phyloP scores from a whole-genome alignment of 1,140 invertebrate genomes.

The Trialeurodes vaporariorum region DNA sequence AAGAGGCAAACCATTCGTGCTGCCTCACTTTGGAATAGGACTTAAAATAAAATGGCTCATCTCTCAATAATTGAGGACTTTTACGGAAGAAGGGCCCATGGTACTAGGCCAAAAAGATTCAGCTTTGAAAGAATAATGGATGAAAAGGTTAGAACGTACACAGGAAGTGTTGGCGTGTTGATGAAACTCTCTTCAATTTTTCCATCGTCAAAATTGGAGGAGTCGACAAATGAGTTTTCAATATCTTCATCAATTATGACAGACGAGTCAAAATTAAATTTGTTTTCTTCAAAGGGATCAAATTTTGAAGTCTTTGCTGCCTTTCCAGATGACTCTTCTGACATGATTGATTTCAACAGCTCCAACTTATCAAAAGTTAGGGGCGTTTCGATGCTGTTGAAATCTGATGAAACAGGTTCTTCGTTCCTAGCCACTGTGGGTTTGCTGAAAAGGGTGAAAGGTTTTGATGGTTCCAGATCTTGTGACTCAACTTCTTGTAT shows the following conservation, averaged over 20 bases:
- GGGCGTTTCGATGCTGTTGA: not conserved
- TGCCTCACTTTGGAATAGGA: too few relatives aligned
- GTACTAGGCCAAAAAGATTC: too few relatives aligned
- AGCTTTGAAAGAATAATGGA: not conserved
- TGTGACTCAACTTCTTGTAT: slow-evolving; percentile 1
- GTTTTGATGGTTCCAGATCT: not conserved
- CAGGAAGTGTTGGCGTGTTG: not conserved
- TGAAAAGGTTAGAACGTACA: not conserved
- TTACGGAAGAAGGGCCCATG: too few relatives aligned
- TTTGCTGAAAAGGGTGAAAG: not conserved
- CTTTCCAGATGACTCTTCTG: not conserved
- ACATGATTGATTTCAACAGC: not conserved
- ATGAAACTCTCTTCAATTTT: not conserved
- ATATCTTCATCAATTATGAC: not conserved
- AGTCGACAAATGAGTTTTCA: not conserved
- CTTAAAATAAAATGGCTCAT: too few relatives aligned
- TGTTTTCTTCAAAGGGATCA: not conserved
- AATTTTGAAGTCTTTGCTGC: not conserved
- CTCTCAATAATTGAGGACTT: too few relatives aligned
- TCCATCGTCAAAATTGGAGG: not conserved
- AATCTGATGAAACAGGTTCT: not conserved
- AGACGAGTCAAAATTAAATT: not conserved
- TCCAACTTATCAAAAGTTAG: not conserved
- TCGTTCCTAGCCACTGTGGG: not conserved
- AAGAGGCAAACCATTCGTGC: too few relatives aligned